Percentiles rank a stretch among this genome's conserved stretches.
These are phyloP conservation scores for Muscicapa comitata DNA, from an alignment of 2,797 vertebrate genomes.

Conservation along the genomic window DNA sequence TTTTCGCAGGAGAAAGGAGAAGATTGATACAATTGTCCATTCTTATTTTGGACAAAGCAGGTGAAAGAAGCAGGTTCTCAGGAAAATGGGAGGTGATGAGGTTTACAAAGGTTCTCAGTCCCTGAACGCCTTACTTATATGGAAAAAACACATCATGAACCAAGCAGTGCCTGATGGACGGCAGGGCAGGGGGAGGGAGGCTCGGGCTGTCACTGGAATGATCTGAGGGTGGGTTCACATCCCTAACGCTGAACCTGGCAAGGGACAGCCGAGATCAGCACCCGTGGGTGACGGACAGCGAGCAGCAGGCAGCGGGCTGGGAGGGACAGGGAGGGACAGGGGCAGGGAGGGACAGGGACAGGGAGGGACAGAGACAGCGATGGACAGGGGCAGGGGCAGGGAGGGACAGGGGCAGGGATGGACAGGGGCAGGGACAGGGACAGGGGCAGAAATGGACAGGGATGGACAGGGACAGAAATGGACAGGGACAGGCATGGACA, in stretches of 20 bases:
- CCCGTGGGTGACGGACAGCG: fast-evolving
- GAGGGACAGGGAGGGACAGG: neutral
- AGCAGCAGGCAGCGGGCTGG: neutral
- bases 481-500: neutral
- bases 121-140: fast-evolving
- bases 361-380: neutral
- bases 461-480: neutral
- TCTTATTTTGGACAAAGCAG: neutral
- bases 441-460: no score
- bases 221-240: neutral
- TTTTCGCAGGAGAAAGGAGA: neutral
- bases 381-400: neutral
- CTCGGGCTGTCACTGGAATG: neutral
- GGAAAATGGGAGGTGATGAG: neutral
- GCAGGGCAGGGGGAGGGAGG: fast-evolving
- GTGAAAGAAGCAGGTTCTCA: neutral
- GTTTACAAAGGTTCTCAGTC: neutral
- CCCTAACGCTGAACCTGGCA: neutral
- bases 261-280: neutral
- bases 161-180: neutral
- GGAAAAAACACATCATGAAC: neutral
- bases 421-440: neutral
- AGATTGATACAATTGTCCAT: neutral
- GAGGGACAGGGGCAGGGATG: no score
- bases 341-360: neutral